Evolutionary conservation across 2,113 vertebrate genomes (phyloP).

Genomic region (Emydura subglobosa): DNA sequence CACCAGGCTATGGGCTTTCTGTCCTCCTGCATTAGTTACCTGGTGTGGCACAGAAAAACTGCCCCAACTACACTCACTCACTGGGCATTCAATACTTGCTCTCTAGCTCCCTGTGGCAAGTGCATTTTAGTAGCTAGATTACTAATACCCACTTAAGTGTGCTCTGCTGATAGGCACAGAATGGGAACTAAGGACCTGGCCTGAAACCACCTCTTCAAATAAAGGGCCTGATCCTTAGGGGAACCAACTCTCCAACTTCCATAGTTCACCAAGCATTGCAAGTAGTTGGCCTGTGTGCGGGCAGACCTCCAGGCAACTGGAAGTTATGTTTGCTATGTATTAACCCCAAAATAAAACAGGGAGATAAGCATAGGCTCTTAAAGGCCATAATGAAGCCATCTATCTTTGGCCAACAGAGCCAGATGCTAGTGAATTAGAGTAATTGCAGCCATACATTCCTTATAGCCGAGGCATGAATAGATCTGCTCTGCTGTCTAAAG

Average conservation of each 20-base stretch:
- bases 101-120: background rate
- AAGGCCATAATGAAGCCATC: fast-evolving
- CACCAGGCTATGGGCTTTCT: fast-evolving
- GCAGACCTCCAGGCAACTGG: background rate
- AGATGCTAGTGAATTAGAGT: background rate
- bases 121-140: conserved; percentile 7
- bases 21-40: background rate
- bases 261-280: background rate
- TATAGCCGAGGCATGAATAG: background rate
- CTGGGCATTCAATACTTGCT: background rate
- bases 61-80: background rate
- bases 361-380: fast-evolving
- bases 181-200: background rate
- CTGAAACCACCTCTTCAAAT: background rate
- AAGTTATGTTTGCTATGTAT: background rate
- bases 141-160: background rate
- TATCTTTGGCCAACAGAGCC: background rate
- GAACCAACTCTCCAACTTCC: background rate
- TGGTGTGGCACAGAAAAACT: background rate
- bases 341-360: background rate
- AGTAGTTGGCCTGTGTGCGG: background rate
- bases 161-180: background rate
- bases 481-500: background rate
- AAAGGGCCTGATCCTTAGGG: background rate
- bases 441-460: background rate